These are phyloP conservation scores for Harpagoxenus sublaevis DNA, from an alignment of 2,888 invertebrate genomes.

Conservation along the genomic window DNA sequence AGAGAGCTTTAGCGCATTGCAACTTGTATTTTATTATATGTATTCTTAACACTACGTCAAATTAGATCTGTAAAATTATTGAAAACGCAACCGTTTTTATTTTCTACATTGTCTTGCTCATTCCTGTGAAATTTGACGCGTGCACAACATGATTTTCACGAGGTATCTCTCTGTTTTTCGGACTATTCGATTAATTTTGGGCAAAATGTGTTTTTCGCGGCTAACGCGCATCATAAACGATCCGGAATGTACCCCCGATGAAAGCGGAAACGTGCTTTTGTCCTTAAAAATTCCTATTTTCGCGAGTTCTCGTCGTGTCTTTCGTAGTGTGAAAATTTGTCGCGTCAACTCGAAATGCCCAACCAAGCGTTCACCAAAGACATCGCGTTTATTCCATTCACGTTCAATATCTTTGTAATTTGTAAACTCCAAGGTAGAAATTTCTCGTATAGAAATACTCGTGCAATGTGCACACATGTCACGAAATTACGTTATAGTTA, in stretches of 20 bases:
- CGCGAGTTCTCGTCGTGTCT: background rate
- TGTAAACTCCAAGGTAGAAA: background rate
- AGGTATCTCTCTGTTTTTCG: background rate
- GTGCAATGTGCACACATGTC: background rate
- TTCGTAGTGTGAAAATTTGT: conserved; percentile 25
- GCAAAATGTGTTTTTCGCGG: background rate
- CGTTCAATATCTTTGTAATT: conserved; percentile 22
- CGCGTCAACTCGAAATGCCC: conserved; percentile 6
- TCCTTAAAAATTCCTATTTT: conserved; percentile 33
- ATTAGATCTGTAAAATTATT: background rate
- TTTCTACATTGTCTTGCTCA: background rate
- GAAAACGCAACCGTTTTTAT: background rate
- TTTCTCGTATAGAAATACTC: background rate
- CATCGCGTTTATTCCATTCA: conserved; percentile 26
- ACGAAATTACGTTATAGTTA: background rate
- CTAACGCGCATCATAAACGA: conserved; percentile 4
- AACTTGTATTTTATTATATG: conserved; percentile 12
- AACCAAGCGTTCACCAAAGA: conserved; percentile 11
- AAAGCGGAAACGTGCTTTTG: conserved; percentile 2
- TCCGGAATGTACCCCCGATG: background rate
- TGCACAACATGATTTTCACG: background rate
- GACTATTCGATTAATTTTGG: conserved; percentile 16
- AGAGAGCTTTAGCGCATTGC: background rate
- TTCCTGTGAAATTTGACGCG: background rate
- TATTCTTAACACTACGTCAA: background rate